Base-by-base conservation (phyloP, 2,888 invertebrate species). In the Phengaris arion region DNA sequence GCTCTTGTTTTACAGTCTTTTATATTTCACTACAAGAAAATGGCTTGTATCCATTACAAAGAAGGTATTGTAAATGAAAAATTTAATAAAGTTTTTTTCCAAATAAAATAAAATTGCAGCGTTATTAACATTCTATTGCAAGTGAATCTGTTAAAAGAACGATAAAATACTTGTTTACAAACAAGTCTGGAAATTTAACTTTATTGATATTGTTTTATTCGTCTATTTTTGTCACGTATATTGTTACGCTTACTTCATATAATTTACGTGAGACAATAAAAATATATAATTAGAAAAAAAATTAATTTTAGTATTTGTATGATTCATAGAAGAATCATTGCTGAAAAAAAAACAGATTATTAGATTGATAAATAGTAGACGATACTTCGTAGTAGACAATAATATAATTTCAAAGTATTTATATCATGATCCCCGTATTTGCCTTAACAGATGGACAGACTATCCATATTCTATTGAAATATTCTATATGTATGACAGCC, bases 1-100 rank as follows among this genome's bases (percentile, higher is more conserved):
- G 83, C 85, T 81, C 86, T 86, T 88, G 88, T 89, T 90, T 89
- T 89, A 91, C 88, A 88, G 85, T 87, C 83, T 88, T 90, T 88
- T 89, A 89, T 88, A 88, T 88, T 89, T 86, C 85, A 89, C 82
- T 83, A 85, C 82, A 85, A 83, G 77, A 77, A 79, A 76, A 78
- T 78, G 72, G 74, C 68, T 77, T 73, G 77, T 77, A 74, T 79
- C 77, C 70, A 68, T 54, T 75, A 74, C 73, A 54, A 68, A 48
- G 72, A 72, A 74, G 74, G 72, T 72, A 52, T 13, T 52, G 72
- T 10, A 10, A 46, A 68, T 22, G 54, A 8, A 75, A 57, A 55
- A 22, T 69, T 68, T 68, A 75, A 69, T 75, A 69, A 48, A 69
- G 15, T 15, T 54, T 54, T 74, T 68, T 74, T 74, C 52, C 54